Percentiles rank a stretch among this genome's conserved stretches.
These are phyloP conservation scores for Elgaria multicarinata DNA, from an alignment of 2,113 vertebrate genomes.

Conservation along the genomic window DNA sequence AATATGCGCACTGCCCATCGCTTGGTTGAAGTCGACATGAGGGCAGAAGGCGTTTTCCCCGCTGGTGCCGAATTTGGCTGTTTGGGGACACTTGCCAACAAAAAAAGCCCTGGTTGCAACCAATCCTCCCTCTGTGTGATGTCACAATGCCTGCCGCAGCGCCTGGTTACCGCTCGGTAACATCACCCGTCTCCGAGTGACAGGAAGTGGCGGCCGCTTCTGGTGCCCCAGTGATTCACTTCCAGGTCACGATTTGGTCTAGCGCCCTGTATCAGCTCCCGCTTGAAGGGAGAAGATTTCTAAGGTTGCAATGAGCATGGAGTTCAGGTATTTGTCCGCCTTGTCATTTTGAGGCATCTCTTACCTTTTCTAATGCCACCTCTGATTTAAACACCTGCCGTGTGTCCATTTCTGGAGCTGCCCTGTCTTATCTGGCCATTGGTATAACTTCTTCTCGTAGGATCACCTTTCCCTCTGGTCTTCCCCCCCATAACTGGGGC, in stretches of 20 bases:
- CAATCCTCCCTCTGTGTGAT: not conserved
- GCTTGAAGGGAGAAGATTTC: fast-evolving
- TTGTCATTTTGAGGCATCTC: not conserved
- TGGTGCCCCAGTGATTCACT: fast-evolving
- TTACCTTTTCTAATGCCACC: not conserved
- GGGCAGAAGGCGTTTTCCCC: not conserved
- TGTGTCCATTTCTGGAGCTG: not conserved
- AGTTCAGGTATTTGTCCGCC: not conserved
- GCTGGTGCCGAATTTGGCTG: not conserved
- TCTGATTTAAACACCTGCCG: not conserved
- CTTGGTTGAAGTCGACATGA: not conserved
- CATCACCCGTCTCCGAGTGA: not conserved
- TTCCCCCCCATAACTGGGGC: not conserved
- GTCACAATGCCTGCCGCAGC: fast-evolving
- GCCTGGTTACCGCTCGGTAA: not conserved
- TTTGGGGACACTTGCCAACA: not conserved
- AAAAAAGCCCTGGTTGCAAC: not conserved
- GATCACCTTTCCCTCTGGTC: not conserved
- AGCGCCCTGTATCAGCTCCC: not conserved
- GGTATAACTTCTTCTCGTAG: fast-evolving
- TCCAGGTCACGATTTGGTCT: fast-evolving
- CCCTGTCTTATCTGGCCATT: not conserved
- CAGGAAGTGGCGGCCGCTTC: not conserved
- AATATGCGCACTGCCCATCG: too few species aligned
- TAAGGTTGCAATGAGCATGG: not conserved